Percentiles rank a stretch among this genome's conserved stretches.
phyloP scores from a whole-genome alignment of 2,113 vertebrate species.

The Malurus cyaneus region DNA sequence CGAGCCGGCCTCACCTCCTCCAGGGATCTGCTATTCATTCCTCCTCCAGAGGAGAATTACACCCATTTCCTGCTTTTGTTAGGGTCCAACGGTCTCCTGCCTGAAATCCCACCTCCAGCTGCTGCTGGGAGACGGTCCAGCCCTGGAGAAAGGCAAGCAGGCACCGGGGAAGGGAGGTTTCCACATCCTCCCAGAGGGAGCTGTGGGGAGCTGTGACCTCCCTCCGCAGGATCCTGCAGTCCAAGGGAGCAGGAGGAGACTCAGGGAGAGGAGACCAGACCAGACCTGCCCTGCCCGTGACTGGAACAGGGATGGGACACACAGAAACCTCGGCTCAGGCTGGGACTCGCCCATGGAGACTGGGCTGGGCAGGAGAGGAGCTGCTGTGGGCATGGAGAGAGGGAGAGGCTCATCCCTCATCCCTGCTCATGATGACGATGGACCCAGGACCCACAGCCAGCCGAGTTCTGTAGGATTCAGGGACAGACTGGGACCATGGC shows the following conservation, averaged over 20 bases:
- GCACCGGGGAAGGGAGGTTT: background rate
- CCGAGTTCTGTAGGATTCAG: rapidly evolving
- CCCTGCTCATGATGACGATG: background rate
- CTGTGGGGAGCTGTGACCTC: rapidly evolving
- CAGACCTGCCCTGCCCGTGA: conserved; percentile 4
- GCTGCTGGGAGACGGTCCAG: background rate
- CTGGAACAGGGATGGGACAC: background rate
- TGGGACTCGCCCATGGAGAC: background rate
- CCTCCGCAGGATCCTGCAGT: background rate
- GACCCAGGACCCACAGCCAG: background rate
- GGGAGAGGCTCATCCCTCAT: background rate
- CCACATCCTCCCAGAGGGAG: background rate
- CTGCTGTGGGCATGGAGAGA: background rate
- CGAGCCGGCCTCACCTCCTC: background rate
- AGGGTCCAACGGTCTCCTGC: background rate
- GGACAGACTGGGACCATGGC: no score
- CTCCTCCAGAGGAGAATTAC: background rate
- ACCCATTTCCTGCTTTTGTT: conserved; percentile 1
- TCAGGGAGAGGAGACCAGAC: background rate
- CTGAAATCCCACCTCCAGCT: background rate
- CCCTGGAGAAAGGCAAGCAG: background rate
- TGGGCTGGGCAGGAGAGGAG: conserved; percentile 7
- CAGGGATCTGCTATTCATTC: background rate
- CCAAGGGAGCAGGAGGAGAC: background rate
- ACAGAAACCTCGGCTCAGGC: background rate